These are phyloP conservation scores for human (Homo sapiens) DNA, from an alignment of 2,113 vertebrate species.

Conservation along the genomic window DNA sequence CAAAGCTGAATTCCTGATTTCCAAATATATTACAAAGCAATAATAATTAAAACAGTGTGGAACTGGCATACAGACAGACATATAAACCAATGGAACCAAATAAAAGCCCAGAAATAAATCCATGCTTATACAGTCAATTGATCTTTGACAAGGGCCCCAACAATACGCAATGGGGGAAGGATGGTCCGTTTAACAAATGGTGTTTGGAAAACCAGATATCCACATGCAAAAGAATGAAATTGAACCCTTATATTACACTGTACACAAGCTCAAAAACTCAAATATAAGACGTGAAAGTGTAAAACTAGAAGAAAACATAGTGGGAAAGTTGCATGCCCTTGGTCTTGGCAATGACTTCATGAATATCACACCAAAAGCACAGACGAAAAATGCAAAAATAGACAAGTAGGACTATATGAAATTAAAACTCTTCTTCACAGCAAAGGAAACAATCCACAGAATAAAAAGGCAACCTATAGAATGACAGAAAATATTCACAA, in stretches of 20 bases:
- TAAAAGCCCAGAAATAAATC: not conserved
- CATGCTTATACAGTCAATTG: not conserved
- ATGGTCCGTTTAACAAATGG: not conserved
- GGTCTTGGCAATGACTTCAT: not conserved
- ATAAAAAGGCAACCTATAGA: not conserved
- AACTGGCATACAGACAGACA: not conserved
- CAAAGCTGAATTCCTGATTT: not conserved
- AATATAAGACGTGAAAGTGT: not conserved
- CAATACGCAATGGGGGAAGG: not conserved
- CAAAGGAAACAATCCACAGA: not conserved
- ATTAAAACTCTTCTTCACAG: not conserved
- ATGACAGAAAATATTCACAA: not conserved
- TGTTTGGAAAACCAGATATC: not conserved
- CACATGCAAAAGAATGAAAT: not conserved
- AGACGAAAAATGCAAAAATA: not conserved
- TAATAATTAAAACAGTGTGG: not conserved
- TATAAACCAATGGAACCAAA: not conserved
- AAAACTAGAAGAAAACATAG: not conserved
- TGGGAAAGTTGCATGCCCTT: not conserved
- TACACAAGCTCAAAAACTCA: not conserved
- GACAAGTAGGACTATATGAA: not conserved
- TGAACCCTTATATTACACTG: not conserved
- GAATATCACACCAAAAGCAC: not conserved
- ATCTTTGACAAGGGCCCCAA: not conserved
- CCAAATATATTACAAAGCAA: not conserved